Percentiles rank a stretch among this genome's conserved stretches.
Evolutionary conservation across 2,113 vertebrate species (phyloP).

Genomic region (Chiloscyllium plagiosum): DNA sequence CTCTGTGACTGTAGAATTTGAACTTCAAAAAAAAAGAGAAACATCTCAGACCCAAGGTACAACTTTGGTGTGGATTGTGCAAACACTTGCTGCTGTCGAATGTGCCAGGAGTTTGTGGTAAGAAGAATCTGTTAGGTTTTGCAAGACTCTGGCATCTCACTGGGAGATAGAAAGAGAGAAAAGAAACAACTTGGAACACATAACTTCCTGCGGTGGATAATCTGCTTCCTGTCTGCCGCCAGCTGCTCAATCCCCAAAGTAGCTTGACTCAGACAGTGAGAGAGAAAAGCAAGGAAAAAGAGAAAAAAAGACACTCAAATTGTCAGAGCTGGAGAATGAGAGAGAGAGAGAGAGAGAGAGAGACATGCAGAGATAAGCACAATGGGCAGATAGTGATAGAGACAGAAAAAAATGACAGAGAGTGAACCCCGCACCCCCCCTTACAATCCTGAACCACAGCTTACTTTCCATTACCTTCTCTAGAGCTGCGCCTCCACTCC

Average conservation of each 20-base stretch:
- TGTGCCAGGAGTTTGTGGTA: background rate
- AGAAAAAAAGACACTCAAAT: background rate
- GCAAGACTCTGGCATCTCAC: background rate
- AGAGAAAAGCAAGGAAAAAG: background rate
- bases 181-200: background rate
- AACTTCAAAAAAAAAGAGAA: background rate
- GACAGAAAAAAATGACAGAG: background rate
- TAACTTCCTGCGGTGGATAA: background rate
- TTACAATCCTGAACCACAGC: background rate
- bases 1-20: background rate
- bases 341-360: background rate
- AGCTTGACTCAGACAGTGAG: background rate
- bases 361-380: background rate
- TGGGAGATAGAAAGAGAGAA: background rate
- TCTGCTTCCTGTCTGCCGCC: background rate
- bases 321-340: background rate
- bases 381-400: background rate
- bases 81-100: background rate
- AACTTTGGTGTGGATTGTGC: background rate
- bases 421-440: too few relatives aligned
- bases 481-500: background rate
- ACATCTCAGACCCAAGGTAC: background rate
- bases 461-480: background rate
- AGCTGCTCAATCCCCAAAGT: background rate
- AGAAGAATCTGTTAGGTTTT: constrained; percentile 30